phyloP scores from a whole-genome alignment of 37 sponge, comb jelly and placozoan genomes.

The Halisarca cf. caerulea region DNA sequence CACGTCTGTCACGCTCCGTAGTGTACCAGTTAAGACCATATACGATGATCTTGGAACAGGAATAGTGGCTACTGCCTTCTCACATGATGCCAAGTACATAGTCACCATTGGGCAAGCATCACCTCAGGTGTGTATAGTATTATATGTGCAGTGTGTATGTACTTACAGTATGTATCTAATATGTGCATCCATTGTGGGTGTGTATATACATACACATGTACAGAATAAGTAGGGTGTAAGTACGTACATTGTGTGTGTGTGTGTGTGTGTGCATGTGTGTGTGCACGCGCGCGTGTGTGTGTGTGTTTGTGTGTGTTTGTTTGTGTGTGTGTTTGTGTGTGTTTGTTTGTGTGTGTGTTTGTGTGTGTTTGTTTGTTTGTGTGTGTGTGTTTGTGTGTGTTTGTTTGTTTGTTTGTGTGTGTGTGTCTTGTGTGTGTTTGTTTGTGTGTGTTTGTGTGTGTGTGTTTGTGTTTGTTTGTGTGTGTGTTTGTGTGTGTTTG shows the following conservation, averaged over 20 bases:
- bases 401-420: no score
- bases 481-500: no score
- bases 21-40: conserved; percentile 85
- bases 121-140: conserved; percentile 50
- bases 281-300: background rate
- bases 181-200: background rate
- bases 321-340: background rate
- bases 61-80: conserved; percentile 59
- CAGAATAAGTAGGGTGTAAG: no score
- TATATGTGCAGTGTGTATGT: background rate
- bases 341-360: no score
- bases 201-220: background rate
- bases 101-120: conserved; percentile 58
- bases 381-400: no score
- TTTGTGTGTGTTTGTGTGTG: no score
- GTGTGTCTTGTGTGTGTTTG: no score
- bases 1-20: no score
- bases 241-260: background rate
- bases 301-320: background rate
- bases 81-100: conserved; percentile 75
- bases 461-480: no score
- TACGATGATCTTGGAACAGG: conserved; percentile 73
- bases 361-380: no score
- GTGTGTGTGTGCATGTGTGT: background rate
- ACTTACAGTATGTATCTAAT: background rate